Evolutionary conservation across 2,113 vertebrate species (phyloP), one percentile per base, ranked within the genome.

Genomic region (Menura novaehollandiae): DNA sequence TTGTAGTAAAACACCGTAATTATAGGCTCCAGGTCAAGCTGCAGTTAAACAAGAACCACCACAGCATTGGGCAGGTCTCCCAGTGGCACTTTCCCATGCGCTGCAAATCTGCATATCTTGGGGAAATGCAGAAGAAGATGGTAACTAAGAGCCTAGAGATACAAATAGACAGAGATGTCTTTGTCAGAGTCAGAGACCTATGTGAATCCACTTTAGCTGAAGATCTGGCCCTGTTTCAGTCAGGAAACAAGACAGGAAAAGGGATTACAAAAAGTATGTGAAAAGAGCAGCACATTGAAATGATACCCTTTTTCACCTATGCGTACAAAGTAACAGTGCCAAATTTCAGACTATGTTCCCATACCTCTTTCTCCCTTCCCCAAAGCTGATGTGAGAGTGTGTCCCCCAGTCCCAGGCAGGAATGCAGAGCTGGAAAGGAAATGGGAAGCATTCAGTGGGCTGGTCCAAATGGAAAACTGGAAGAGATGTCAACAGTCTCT

Each of bases 301-400:
- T 49, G 0, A 62, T 37, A n/a, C 18, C 46, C 5, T 35, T 93
- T 51, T 64, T 21, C 15, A 82, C 13, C 44, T 71, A 2, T 46
- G n/a, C 10, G 30, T 11, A 60, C 11, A 71, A 67, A 85, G 2
- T 1, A 5, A 37, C 20, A 37, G 28, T 37, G 27, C 9, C 18
- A 68, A 41, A 68, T 59, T 11, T 73, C 22, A 49, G 17, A 60
- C 17, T 2, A 18, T 7, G 5, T 44, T 74, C 27, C 26, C 13
- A 11, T 56, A 4, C 5, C 6, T 71, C n/a, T 53, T 82, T 64
- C 33, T 68, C 28, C 8, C 10, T 79, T 82, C 68, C 27, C 33
- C 15, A 59, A 87, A 88, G 17, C 33, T 2, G 0, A 23, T n/a
- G 7, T 23, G 13, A 39, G 7, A 91, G 3, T 1, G 0, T 78